Conservation (phyloP, 2,113 vertebrate genomes). For the Myrmecophaga tridactyla region DNA sequence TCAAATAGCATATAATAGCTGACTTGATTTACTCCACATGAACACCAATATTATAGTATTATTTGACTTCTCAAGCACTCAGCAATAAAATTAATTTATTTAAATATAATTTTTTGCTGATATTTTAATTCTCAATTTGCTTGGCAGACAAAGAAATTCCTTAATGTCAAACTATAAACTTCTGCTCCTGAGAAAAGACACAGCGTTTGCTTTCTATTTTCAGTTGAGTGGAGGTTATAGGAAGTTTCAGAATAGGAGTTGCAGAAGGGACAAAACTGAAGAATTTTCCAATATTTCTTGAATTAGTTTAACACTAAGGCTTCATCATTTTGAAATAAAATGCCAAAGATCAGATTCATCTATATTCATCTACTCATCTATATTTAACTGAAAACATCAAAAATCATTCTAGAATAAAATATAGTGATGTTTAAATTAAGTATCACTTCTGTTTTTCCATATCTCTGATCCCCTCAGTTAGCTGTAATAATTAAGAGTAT, state of each 20-base stretch:
- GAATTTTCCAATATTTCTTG: background rate
- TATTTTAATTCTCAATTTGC: background rate
- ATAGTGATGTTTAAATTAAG: background rate
- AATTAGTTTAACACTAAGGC: background rate
- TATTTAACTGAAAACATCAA: constrained; percentile 24
- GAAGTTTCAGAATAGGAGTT: background rate
- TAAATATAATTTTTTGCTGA: background rate
- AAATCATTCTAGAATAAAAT: constrained; percentile 6
- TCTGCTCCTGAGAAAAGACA: background rate
- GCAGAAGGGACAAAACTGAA: background rate
- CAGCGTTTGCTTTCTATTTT: background rate
- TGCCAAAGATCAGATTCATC: background rate
- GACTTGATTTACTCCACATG: background rate
- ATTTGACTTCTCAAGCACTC: background rate
- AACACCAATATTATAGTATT: background rate
- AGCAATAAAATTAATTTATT: background rate
- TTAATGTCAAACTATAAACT: constrained; percentile 1
- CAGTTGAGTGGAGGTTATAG: background rate
- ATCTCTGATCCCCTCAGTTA: background rate
- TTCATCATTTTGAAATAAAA: constrained; percentile 28
- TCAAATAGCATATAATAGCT: background rate
- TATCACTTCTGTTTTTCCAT: background rate
- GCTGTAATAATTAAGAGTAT: background rate
- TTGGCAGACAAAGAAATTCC: background rate
- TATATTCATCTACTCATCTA: background rate